Percentiles rank a stretch among this genome's conserved stretches.
Conservation (phyloP, 2,797 vertebrate genomes). For the Pangasius mekongensis region DNA sequence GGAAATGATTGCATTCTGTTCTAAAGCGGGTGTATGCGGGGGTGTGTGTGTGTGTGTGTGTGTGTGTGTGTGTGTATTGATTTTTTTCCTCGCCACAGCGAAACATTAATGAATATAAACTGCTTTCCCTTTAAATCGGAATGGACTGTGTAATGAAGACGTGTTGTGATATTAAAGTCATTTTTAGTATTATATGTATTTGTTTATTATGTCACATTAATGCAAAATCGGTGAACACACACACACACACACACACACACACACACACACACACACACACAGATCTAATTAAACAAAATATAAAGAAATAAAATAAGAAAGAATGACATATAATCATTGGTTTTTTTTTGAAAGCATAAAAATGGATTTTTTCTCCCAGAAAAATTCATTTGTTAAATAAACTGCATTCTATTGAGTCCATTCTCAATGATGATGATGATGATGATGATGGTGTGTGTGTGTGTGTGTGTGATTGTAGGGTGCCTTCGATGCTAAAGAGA, state of each 20-base stretch:
- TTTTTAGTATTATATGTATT: background rate
- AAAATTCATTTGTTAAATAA: background rate
- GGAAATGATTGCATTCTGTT: background rate
- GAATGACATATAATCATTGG: background rate
- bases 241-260: background rate
- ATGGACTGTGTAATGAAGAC: background rate
- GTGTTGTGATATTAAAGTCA: background rate
- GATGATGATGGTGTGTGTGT: slow-evolving; percentile 10
- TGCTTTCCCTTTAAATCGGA: background rate
- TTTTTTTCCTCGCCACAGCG: background rate
- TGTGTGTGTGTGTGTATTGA: background rate
- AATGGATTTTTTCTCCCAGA: background rate
- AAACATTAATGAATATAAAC: background rate
- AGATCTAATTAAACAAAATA: background rate
- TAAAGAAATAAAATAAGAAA: background rate
- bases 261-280: background rate
- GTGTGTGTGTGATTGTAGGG: slow-evolving; percentile 80
- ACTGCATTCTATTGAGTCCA: background rate
- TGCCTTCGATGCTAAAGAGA: slow-evolving; percentile 92
- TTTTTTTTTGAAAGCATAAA: background rate
- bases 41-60: background rate
- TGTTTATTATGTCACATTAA: no score
- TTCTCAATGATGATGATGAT: background rate
- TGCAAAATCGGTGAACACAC: background rate
- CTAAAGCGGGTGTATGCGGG: background rate